Conservation (phyloP, 2,113 vertebrate genomes). For the Nematolebias whitei region DNA sequence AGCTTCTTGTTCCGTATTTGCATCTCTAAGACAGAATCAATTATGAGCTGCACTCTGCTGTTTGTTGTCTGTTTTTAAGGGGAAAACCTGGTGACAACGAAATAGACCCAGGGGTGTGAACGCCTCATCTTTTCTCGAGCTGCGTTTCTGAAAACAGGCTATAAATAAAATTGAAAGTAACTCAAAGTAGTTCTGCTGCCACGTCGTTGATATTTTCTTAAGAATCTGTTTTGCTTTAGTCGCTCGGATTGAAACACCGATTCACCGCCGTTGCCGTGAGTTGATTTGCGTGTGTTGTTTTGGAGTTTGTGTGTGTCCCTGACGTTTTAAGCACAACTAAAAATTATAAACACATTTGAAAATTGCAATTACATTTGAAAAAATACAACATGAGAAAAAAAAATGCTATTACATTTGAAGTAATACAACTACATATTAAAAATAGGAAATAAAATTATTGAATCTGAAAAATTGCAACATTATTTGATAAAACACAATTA, state of each 20-base stretch:
- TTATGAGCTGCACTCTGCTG: background rate
- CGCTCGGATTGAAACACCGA: constrained; percentile 15
- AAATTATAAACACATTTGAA: too few relatives aligned
- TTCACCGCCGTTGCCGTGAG: constrained; percentile 23
- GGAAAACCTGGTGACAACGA: background rate
- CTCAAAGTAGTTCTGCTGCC: constrained; percentile 17
- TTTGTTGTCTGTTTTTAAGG: background rate
- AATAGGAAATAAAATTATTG: too few relatives aligned
- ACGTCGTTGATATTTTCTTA: constrained; percentile 27
- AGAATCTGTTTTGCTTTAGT: constrained; percentile 26
- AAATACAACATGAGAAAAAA: too few relatives aligned
- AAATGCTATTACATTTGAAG: too few relatives aligned
- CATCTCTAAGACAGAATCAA: background rate
- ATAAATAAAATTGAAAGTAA: constrained; percentile 15
- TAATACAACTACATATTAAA: too few relatives aligned
- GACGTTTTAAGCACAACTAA: too few relatives aligned
- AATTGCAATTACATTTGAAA: too few relatives aligned
- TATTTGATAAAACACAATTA: too few relatives aligned
- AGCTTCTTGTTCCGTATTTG: background rate
- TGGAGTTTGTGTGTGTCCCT: too few relatives aligned
- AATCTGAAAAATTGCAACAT: too few relatives aligned
- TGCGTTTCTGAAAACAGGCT: constrained; percentile 7
- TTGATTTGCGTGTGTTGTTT: constrained; percentile 46
- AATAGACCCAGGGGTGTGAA: background rate
- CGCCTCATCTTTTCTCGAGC: constrained; percentile 6